phyloP scores from a whole-genome alignment of 2,113 vertebrate species.

The Numida meleagris region DNA sequence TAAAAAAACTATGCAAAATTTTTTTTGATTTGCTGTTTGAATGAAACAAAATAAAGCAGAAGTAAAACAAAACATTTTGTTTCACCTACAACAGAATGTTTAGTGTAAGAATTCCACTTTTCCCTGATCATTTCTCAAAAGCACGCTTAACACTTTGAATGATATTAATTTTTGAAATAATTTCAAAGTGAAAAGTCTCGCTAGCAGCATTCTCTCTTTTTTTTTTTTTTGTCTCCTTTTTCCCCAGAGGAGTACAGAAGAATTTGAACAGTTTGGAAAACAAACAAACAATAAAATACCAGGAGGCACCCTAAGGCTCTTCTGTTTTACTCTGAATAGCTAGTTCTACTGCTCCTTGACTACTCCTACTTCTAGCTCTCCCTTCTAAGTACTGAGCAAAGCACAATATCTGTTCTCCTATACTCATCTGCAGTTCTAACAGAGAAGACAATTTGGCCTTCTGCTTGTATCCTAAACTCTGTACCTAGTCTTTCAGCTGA shows the following conservation, averaged over 20 bases:
- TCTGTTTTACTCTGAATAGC: not conserved
- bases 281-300: not conserved
- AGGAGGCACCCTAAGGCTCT: not conserved
- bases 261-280: not conserved
- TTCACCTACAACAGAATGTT: not conserved
- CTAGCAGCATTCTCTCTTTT: not conserved
- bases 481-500: not conserved
- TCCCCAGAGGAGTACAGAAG: not conserved
- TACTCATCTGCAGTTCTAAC: not conserved
- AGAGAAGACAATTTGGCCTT: not conserved
- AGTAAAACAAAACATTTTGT: not conserved
- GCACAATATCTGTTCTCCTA: not conserved
- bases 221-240: not conserved
- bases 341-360: not conserved
- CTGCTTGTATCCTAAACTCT: not conserved
- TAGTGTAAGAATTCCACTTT: not conserved
- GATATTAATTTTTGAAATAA: not conserved
- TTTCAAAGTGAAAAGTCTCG: not conserved
- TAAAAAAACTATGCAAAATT: not conserved
- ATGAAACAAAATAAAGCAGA: not conserved
- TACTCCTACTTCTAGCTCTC: not conserved
- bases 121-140: not conserved
- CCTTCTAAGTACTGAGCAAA: not conserved
- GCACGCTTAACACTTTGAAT: not conserved
- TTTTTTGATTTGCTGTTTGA: not conserved